These are phyloP conservation scores for Pararge aegeria DNA, from an alignment of 1,140 invertebrate genomes.

Conservation along the genomic window DNA sequence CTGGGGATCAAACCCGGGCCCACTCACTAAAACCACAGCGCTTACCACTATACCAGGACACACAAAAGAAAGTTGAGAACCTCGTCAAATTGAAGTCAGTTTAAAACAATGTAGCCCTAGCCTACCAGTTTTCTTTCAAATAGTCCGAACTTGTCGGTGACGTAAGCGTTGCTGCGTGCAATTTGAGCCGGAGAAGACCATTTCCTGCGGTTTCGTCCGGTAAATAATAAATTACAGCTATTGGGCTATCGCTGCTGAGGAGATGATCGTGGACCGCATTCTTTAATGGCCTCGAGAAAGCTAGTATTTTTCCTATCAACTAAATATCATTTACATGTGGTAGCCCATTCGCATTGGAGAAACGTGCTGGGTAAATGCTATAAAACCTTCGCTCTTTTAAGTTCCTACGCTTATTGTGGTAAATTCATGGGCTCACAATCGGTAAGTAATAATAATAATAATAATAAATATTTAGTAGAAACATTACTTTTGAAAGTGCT, in stretches of 20 bases:
- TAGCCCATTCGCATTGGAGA: no score
- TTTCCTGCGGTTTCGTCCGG: conserved; percentile 45
- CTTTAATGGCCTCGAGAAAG: conserved; percentile 32
- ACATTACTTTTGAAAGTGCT: no score
- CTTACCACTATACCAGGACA: no score
- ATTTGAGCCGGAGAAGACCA: conserved; percentile 31
- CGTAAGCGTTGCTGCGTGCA: conserved; percentile 39
- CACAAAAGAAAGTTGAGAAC: no score
- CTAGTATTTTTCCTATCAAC: conserved; percentile 3
- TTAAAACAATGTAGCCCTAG: neutral
- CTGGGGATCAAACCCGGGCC: no score
- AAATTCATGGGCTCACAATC: no score
- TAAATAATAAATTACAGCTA: conserved; percentile 30
- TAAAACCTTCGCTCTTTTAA: no score
- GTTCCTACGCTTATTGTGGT: no score
- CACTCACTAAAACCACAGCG: no score
- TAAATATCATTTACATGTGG: neutral
- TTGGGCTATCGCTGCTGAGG: conserved; percentile 31
- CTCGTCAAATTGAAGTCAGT: neutral
- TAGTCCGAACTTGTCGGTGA: conserved; percentile 12
- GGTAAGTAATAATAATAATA: no score
- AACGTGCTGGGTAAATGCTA: no score
- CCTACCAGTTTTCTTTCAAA: conserved; percentile 8
- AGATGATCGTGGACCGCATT: conserved; percentile 20
- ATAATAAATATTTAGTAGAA: no score